phyloP scores from a whole-genome alignment of 2,888 invertebrate genomes.

The Coremacera marginata region DNA sequence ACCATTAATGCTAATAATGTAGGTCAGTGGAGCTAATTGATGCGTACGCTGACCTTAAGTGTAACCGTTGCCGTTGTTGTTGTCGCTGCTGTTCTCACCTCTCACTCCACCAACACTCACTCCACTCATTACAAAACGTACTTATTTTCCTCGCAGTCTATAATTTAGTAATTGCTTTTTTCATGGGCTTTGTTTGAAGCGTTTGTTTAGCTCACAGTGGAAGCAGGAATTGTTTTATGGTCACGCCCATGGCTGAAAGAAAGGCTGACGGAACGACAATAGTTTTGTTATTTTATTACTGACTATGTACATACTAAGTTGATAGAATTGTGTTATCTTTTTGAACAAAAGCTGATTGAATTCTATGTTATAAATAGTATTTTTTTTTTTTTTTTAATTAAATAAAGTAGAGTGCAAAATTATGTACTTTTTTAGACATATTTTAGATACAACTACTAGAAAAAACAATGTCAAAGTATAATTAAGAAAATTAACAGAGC shows the following conservation, averaged over 20 bases:
- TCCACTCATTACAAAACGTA: conserved; percentile 17
- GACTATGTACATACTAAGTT: no score
- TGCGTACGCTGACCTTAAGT: conserved; percentile 36
- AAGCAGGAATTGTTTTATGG: not conserved
- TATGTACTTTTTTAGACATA: no score
- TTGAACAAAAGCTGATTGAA: no score
- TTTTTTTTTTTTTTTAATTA: no score
- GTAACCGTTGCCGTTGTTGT: not conserved
- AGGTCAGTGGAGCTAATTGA: conserved; percentile 36
- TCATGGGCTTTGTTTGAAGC: not conserved
- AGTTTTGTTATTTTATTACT: no score
- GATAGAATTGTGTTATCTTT: no score
- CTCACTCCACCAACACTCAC: not conserved
- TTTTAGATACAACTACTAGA: no score
- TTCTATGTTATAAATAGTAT: no score
- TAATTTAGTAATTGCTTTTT: not conserved
- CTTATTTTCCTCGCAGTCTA: not conserved
- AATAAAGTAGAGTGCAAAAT: no score
- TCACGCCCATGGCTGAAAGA: not conserved
- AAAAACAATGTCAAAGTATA: no score
- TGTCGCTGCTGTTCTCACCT: not conserved
- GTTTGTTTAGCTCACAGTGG: not conserved
- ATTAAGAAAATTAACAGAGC: no score
- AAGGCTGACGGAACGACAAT: no score
- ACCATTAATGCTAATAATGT: conserved; percentile 37